Conservation (phyloP, 2,888 invertebrate species). For the Falcaria lacertinaria region DNA sequence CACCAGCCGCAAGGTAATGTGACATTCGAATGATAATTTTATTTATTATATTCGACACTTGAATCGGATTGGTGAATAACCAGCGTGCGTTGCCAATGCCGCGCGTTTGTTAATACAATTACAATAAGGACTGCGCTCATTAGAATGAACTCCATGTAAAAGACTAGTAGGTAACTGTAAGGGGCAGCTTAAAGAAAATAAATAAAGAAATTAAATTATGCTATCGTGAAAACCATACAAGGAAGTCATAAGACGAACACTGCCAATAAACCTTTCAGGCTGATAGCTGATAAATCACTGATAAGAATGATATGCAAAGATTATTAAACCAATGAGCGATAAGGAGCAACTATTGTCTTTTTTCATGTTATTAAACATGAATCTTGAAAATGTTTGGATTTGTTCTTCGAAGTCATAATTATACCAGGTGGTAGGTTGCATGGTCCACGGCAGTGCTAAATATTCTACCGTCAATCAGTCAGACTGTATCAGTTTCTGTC, state of each 20-base stretch:
- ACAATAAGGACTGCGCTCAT: too few relatives aligned
- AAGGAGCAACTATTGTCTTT: background rate
- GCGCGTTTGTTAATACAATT: background rate
- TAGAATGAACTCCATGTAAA: too few relatives aligned
- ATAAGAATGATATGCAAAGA: background rate
- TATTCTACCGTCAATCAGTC: too few relatives aligned
- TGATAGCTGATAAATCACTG: constrained; percentile 1
- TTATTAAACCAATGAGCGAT: background rate
- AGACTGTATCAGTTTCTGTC: too few relatives aligned
- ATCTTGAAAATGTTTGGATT: too few relatives aligned
- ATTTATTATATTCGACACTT: background rate
- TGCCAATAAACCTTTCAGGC: background rate
- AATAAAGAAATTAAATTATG: background rate
- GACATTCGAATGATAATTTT: background rate
- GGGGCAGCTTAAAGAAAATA: too few relatives aligned
- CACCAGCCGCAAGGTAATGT: background rate
- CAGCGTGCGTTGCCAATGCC: background rate
- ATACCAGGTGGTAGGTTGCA: too few relatives aligned
- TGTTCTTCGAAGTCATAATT: too few relatives aligned
- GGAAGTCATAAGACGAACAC: background rate
- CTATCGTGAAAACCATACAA: background rate
- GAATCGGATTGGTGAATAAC: background rate
- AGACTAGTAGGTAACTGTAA: too few relatives aligned
- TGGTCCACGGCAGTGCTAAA: too few relatives aligned
- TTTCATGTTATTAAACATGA: background rate